Evolutionary conservation across 2,113 vertebrate genomes (phyloP).

Genomic region (Brevimyrus niger): DNA sequence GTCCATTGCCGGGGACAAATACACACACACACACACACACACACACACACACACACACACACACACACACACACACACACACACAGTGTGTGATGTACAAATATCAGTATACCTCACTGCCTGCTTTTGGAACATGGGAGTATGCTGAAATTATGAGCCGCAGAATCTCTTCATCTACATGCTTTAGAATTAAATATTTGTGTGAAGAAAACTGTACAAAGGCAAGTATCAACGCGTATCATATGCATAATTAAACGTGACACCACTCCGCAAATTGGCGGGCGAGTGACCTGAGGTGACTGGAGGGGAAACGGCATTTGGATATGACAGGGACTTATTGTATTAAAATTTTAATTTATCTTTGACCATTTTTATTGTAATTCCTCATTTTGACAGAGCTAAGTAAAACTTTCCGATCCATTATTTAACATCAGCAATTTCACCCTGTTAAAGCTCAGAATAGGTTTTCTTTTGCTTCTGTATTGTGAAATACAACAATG

Average conservation of each 20-base stretch:
- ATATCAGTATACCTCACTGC: background rate
- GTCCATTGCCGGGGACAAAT: background rate
- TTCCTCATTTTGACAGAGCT: background rate
- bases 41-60: background rate
- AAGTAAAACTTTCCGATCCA: background rate
- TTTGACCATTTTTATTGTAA: background rate
- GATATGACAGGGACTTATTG: background rate
- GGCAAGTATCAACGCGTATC: background rate
- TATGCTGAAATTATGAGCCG: background rate
- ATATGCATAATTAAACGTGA: background rate
- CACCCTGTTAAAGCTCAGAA: background rate
- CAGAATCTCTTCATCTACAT: background rate
- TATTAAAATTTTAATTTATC: background rate
- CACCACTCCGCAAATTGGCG: background rate
- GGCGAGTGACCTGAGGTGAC: background rate
- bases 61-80: background rate
- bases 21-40: background rate
- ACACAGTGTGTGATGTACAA: background rate
- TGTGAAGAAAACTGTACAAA: background rate
- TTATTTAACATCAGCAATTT: background rate
- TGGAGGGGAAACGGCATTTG: background rate
- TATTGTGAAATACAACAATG: slow-evolving; percentile 8
- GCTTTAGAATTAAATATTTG: background rate
- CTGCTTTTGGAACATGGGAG: background rate
- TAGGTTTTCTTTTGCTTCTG: background rate